Conservation (phyloP, 2,797 vertebrate species). For the Nasua narica region DNA sequence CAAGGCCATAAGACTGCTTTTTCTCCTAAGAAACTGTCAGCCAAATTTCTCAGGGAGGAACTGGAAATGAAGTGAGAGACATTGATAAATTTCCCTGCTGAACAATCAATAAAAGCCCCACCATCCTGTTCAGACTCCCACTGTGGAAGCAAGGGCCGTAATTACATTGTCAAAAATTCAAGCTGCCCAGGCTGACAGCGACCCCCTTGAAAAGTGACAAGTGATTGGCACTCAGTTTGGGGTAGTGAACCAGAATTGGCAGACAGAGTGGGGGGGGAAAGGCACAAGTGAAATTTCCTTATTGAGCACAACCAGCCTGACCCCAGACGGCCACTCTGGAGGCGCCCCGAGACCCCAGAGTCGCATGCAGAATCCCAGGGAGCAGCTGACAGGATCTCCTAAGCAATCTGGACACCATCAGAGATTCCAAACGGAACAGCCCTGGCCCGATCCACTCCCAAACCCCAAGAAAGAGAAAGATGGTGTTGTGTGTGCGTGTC, state of each 20-base stretch:
- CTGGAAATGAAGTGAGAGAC: constrained; percentile 80
- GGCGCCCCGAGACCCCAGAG: constrained; percentile 79
- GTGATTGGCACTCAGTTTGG: constrained; percentile 86
- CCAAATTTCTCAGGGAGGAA: constrained; percentile 81
- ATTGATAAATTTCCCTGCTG: constrained; percentile 90
- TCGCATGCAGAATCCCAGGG: constrained; percentile 88
- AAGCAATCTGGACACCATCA: constrained; percentile 76
- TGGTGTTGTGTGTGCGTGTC: accelerated
- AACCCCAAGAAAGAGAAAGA: constrained; percentile 7
- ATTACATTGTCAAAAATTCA: constrained; percentile 97
- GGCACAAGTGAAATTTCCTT: constrained; percentile 86
- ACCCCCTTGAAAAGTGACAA: constrained; percentile 80
- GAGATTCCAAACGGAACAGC: constrained; percentile 70
- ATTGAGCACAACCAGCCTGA: constrained; percentile 82
- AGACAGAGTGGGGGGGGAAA: constrained; percentile 86
- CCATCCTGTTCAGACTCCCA: constrained; percentile 84
- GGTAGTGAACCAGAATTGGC: constrained; percentile 87
- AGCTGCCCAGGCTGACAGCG: constrained; percentile 79
- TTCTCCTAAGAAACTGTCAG: constrained; percentile 82
- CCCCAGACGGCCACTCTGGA: constrained; percentile 73
- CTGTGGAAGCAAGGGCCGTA: constrained; percentile 90
- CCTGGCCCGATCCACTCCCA: constrained; percentile 27
- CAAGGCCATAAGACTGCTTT: constrained; percentile 75
- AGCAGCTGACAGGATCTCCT: constrained; percentile 84
- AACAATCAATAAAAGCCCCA: constrained; percentile 96